Evolutionary conservation across 2,797 vertebrate genomes (phyloP).

Genomic region (Bradypodion ventrale): DNA sequence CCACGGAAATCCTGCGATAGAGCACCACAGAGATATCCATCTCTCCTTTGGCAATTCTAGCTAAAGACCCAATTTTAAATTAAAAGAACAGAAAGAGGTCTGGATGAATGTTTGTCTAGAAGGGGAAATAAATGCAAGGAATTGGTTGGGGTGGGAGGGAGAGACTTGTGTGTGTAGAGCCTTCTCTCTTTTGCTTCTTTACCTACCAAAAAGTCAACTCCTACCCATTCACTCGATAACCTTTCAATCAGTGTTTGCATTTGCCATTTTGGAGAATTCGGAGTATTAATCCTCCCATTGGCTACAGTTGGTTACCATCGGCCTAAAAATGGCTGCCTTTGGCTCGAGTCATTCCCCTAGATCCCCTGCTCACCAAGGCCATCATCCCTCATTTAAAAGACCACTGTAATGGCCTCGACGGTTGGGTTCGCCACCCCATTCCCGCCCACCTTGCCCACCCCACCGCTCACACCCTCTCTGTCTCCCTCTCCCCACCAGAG

Average conservation of each 20-base stretch:
- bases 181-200: not conserved
- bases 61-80: slow-evolving; percentile 9
- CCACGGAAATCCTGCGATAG: slow-evolving; percentile 62
- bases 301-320: not conserved
- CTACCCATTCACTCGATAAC: too few species aligned
- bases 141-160: not conserved
- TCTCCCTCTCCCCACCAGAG: slow-evolving; percentile 81
- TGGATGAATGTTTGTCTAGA: slow-evolving; percentile 59
- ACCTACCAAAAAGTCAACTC: too few species aligned
- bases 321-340: not conserved
- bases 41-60: slow-evolving; percentile 50
- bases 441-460: not conserved
- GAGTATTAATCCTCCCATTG: too few species aligned
- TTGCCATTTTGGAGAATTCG: not conserved
- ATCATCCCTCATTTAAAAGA: not conserved
- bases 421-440: not conserved
- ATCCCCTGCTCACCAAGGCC: not conserved
- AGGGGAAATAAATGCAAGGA: not conserved
- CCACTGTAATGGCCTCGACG: not conserved
- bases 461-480: not conserved
- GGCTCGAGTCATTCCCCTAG: too few species aligned
- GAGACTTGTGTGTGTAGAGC: too few species aligned
- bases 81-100: slow-evolving; percentile 60
- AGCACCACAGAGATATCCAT: slow-evolving; percentile 62
- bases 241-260: not conserved